Base-by-base conservation (phyloP, 2,888 invertebrate genomes). In the Loripinus fragilis region DNA sequence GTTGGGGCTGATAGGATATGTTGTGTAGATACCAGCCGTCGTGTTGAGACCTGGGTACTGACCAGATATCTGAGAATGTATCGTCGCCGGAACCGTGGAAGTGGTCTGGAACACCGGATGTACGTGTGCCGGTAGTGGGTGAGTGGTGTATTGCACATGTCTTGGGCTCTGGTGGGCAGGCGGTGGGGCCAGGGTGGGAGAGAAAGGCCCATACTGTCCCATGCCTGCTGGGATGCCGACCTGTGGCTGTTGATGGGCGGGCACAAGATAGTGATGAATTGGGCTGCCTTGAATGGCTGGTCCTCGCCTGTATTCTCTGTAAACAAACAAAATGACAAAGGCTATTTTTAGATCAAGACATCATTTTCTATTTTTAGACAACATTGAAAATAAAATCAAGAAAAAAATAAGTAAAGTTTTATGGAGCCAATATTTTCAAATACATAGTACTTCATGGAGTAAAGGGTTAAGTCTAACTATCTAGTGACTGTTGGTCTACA, bases 91-190 rank as follows among this genome's bases (percentile, higher is more conserved):
- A 30, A 89, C 87, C 20, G 87, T 79, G 33, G 88, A 86, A 23
- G 92, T 85, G 15, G 91, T 88, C 85, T 89, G 91, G 41, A 92
- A 85, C 66, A 92, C 89, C 7, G 92, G 91, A 81, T 92, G 97
- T 94, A 97, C 95, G 93, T 97, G 97, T 12, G 97, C 97, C 81
- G 97, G 97, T 90, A 97, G 94, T 65, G 97, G 96, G 94, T 97
- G 97, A 69, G 95, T 95, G 80, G 96, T 95, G 94, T 88, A 92
- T 88, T 95, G 94, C 81, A 92, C 89, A 69, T 93, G 91, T 33
- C 96, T 94, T 71, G 96, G 96, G 90, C 96, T 96, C 88, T 96
- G 96, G 85, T 93, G 97, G 28, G 97, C 97, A 68, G 96, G 96
- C 15, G 97, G 97, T 67, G 97, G 97, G 52, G 97, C 95, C 87